phyloP scores from a whole-genome alignment of 1,140 invertebrate genomes.

The Hyles vespertilio region DNA sequence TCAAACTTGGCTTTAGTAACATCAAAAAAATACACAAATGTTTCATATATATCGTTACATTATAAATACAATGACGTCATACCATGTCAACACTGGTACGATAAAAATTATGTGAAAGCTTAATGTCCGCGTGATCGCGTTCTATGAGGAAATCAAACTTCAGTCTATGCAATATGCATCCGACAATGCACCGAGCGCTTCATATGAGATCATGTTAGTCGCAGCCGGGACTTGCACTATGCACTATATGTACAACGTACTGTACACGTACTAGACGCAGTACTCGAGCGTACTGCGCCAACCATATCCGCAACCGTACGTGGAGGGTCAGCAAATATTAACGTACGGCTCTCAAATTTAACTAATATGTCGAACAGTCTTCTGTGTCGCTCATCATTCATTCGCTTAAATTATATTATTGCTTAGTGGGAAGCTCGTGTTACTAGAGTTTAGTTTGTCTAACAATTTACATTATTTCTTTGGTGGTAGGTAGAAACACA shows the following conservation, averaged over 20 bases:
- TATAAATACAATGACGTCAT: slow-evolving; percentile 56
- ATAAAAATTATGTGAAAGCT: slow-evolving; percentile 41
- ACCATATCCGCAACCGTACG: too few relatives aligned
- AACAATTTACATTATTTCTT: too few relatives aligned
- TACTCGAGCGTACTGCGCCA: too few relatives aligned
- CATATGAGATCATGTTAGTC: slow-evolving; percentile 38
- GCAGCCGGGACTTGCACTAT: slow-evolving; percentile 3
- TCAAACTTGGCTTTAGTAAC: slow-evolving; percentile 72
- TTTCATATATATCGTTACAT: slow-evolving; percentile 56
- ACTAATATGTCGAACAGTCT: too few relatives aligned
- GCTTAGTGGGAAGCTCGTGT: too few relatives aligned
- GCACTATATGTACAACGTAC: background rate
- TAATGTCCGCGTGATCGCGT: slow-evolving; percentile 32
- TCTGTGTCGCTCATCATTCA: too few relatives aligned
- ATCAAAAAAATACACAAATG: slow-evolving; percentile 72
- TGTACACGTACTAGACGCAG: too few relatives aligned
- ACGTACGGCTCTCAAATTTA: too few relatives aligned
- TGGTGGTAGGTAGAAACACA: too few relatives aligned
- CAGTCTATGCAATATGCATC: slow-evolving; percentile 30
- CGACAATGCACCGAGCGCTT: slow-evolving; percentile 28
- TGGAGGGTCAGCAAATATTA: too few relatives aligned
- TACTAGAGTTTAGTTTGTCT: too few relatives aligned
- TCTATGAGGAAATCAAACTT: slow-evolving; percentile 25
- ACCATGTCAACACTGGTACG: slow-evolving; percentile 46
- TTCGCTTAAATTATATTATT: too few relatives aligned